Evolutionary conservation across 2,888 invertebrate species (phyloP), one percentile per base, ranked within the genome.

Genomic region (Andrena bicolor): DNA sequence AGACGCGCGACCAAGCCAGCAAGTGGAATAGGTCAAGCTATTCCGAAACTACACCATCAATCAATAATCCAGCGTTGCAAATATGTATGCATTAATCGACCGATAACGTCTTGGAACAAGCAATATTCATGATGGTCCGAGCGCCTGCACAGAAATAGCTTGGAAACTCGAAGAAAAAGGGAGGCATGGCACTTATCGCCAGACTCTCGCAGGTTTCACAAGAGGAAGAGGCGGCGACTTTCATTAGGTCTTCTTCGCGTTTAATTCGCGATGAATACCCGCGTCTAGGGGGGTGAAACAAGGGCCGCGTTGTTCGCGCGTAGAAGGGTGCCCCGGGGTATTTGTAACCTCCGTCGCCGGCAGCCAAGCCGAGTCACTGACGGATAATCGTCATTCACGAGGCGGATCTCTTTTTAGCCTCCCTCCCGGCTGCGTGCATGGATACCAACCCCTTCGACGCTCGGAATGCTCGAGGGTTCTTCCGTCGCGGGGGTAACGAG

Each of bases 161-260:
- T n/a, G 10, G 28, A 35, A 60, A 16, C 32, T 49, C 10, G 23
- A 1, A 8, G 23, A 28, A 28, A 32, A 10, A 20, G 28, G 30
- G 20, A 26, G 26, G 6, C 10, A 5, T 5, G 65, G 32, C 49
- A 61, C 32, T 48, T n/a, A 4, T 58, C 10, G 23, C 13, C 16
- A 32, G 20, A 32, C 41, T 16, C 51, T 51, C 32, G 32, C 63
- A 60, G 60, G 26, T 23, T 49, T 23, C 20, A 6, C 63, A 70
- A 68, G 77, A 74, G 86, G 79, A 76, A 76, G 72, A 78, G 84
- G 71, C 66, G 79, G 85, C 58, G 69, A 74, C 82, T 81, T 89
- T 91, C 91, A 84, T 91, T 90, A 90, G 86, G 79, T 83, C 86
- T 87, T 83, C 86, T 88, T 90, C 89, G 86, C 84, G 84, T 90